Conservation (phyloP, 2,888 invertebrate genomes). For the Melieria omissa region DNA sequence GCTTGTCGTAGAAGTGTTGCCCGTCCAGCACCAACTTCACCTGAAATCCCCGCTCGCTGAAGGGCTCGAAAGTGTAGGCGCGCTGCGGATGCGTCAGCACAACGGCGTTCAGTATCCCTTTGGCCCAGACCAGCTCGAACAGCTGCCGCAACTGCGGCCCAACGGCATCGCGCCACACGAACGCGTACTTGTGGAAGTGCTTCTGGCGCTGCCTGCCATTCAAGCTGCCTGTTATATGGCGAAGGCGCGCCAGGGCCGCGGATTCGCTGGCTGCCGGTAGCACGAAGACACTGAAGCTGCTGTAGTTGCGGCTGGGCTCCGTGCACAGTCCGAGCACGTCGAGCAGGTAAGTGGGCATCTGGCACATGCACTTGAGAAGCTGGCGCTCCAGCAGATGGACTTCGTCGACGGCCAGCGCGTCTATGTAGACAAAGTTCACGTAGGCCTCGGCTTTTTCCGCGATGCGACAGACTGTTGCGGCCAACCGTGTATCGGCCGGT, state of each 20-base stretch:
- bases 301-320: conserved; percentile 50
- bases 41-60: conserved; percentile 48
- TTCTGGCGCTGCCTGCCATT: conserved; percentile 53
- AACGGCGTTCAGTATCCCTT: conserved; percentile 52
- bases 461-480: conserved; percentile 39
- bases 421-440: conserved; percentile 36
- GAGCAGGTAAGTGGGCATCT: conserved; percentile 39
- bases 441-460: conserved; percentile 15
- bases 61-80: conserved; percentile 57
- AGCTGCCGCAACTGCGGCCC: conserved; percentile 43
- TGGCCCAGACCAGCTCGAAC: conserved; percentile 53
- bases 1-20: conserved; percentile 51
- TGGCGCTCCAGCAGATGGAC: conserved; percentile 21
- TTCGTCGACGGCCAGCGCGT: neutral
- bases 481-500: neutral
- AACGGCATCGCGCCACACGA: conserved; percentile 52
- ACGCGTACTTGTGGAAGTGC: conserved; percentile 56
- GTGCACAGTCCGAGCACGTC: conserved; percentile 42
- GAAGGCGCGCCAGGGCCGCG: conserved; percentile 18
- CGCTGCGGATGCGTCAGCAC: conserved; percentile 36
- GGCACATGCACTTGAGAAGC: conserved; percentile 35
- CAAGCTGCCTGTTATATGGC: conserved; percentile 47
- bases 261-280: conserved; percentile 40
- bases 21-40: conserved; percentile 31
- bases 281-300: conserved; percentile 39